phyloP scores from a whole-genome alignment of 2,888 invertebrate species.

The Tiphia femorata region DNA sequence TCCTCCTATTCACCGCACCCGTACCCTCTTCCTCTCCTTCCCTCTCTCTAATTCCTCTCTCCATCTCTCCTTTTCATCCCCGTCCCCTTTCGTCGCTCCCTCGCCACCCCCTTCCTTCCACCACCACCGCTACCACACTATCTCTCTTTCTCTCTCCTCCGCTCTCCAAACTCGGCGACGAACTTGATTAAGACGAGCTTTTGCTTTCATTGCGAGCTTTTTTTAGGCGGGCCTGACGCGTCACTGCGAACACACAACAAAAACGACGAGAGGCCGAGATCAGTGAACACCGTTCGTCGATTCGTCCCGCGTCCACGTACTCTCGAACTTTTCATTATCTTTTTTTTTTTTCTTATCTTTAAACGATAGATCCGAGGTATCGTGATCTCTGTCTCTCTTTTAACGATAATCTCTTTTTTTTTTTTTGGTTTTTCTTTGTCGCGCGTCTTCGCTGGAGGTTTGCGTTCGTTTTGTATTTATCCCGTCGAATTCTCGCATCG shows the following conservation, averaged over 20 bases:
- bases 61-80: neutral
- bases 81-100: neutral
- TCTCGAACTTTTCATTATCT: too few relatives aligned
- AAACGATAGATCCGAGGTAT: too few relatives aligned
- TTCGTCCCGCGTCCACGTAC: neutral
- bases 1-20: too few relatives aligned
- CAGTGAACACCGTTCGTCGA: constrained; percentile 33
- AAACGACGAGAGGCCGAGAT: constrained; percentile 48
- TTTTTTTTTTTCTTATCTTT: too few relatives aligned
- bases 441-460: too few relatives aligned
- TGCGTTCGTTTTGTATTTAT: too few relatives aligned
- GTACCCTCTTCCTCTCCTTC: constrained; percentile 12
- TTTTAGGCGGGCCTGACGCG: constrained; percentile 42
- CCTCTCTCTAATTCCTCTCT: constrained; percentile 4
- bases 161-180: constrained; percentile 14
- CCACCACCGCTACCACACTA: constrained; percentile 20
- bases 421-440: too few relatives aligned
- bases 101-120: constrained; percentile 5
- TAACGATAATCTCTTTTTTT: neutral
- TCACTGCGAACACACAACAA: constrained; percentile 59
- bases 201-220: constrained; percentile 25
- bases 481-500: too few relatives aligned
- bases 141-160: constrained; percentile 1
- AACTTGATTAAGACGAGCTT: constrained; percentile 20
- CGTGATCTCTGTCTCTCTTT: too few relatives aligned